phyloP scores from a whole-genome alignment of 2,113 vertebrate genomes.

The Pelvicachromis taeniatus region DNA sequence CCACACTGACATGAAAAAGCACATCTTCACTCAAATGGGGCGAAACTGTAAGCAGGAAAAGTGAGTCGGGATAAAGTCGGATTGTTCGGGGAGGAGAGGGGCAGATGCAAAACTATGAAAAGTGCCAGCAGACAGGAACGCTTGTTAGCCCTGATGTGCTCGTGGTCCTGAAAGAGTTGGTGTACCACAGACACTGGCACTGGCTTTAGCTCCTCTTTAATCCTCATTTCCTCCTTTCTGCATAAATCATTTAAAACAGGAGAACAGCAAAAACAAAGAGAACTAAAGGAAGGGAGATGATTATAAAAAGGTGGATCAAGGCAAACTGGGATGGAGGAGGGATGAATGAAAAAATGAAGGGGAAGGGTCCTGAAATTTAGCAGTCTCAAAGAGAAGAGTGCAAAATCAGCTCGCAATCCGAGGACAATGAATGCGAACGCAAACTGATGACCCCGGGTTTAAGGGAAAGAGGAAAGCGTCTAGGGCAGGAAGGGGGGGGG shows the following conservation, averaged over 20 bases:
- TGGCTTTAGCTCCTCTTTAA: constrained; percentile 61
- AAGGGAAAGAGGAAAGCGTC: not conserved
- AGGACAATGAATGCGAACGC: constrained; percentile 38
- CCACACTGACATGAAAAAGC: not conserved
- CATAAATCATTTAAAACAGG: constrained; percentile 66
- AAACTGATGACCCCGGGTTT: constrained; percentile 31
- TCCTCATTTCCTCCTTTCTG: constrained; percentile 58
- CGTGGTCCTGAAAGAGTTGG: constrained; percentile 40
- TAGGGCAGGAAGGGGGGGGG: not conserved
- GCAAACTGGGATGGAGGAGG: constrained; percentile 8
- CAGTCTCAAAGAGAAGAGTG: constrained; percentile 19
- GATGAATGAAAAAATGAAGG: not conserved
- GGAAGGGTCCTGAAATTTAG: constrained; percentile 21
- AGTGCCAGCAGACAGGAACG: constrained; percentile 13
- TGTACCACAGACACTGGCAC: constrained; percentile 36
- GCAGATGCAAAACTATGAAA: constrained; percentile 35
- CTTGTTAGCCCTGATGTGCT: constrained; percentile 57
- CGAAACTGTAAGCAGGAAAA: not conserved
- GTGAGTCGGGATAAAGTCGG: not conserved
- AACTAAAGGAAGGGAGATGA: not conserved
- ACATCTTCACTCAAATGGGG: not conserved
- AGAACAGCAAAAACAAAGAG: constrained; percentile 46
- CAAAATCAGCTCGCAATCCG: constrained; percentile 33
- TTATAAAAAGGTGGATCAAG: constrained; percentile 57
- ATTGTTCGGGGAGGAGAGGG: constrained; percentile 7